Base-by-base conservation (phyloP, 2,797 vertebrate genomes). In the Periparus ater region DNA sequence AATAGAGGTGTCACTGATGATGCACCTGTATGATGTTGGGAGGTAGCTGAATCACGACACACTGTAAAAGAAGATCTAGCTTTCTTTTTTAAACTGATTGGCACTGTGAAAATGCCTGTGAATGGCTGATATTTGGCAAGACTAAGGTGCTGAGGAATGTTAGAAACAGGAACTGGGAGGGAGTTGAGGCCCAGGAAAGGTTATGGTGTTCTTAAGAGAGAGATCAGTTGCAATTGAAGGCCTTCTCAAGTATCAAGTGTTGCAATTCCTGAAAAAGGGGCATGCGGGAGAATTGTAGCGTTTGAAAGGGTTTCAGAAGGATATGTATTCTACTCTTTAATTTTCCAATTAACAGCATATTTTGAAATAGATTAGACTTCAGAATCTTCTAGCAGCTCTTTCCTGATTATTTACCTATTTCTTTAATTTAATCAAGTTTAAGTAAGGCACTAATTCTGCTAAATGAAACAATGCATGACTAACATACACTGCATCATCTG, bases 361-460 rank as follows among this genome's bases (percentile, higher is more conserved):
- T 74, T 71, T 77, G 7, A 74, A 88, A 68, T 5, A 77, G 11
- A 45, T 61, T 45, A 21, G 34, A 18, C 9, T 78, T 78, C 11
- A 60, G 32, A 73, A 63, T 8, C 9, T 81, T 57, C 54, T 57
- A 51, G 10, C 1, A 7, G 57, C 10, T 42, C 5, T 71, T 65
- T 65, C 29, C 34, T 36, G 7, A 54, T 74, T 20, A n/a, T 66
- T 70, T 25, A 34, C 34, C 12, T 50, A 36, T 66, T 80, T 81
- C 16, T 89, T 86, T 30, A 53, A 76, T 60, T 73, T 93, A 91
- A 81, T 93, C 34, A 93, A 13, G 19, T 88, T 88, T 78, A 88
- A 76, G 19, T 70, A 91, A 76, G 10, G 22, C 51, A 40, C 7
- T 72, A 70, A 66, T 92, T 81, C 40, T 89, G 55, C 36, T 72